A percentile compares a stretch with the other conserved stretches of the same genome.
These are phyloP conservation scores for Polietes domitor DNA, from an alignment of 2,888 invertebrate genomes.

Conservation along the genomic window DNA sequence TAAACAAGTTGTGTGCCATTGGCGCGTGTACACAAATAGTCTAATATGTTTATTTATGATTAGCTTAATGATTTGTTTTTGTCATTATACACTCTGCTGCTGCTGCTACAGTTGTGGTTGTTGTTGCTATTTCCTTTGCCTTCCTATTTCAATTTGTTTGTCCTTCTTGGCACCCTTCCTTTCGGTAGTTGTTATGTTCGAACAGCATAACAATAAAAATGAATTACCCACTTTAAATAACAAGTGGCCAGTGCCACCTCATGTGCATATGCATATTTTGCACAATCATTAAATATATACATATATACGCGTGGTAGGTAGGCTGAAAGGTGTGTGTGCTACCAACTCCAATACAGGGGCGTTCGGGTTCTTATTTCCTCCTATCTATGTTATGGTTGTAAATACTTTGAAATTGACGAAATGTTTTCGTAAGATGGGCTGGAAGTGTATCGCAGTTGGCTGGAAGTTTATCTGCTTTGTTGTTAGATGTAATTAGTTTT, in stretches of 20 bases:
- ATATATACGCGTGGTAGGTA: too few relatives aligned
- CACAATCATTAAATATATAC: too few relatives aligned
- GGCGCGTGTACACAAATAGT: slow-evolving; percentile 1
- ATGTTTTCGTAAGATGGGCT: too few relatives aligned
- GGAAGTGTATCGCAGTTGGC: too few relatives aligned
- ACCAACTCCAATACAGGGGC: too few relatives aligned
- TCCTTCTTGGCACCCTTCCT: not conserved
- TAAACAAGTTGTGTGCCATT: slow-evolving; percentile 40
- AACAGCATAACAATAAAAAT: not conserved
- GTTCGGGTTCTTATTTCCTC: too few relatives aligned
- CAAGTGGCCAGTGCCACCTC: not conserved
- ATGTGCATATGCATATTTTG: too few relatives aligned
- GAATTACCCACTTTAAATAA: slow-evolving; percentile 17
- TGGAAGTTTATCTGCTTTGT: too few relatives aligned
- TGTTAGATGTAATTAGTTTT: too few relatives aligned
- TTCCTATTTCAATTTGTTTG: slow-evolving; percentile 36
- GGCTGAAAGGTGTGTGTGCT: too few relatives aligned
- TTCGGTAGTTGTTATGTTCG: not conserved
- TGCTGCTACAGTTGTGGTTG: slow-evolving; percentile 10
- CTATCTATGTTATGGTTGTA: too few relatives aligned
- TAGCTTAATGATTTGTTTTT: slow-evolving; percentile 25
- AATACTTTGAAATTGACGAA: too few relatives aligned
- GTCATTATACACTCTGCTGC: slow-evolving; percentile 15
- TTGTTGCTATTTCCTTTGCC: slow-evolving; percentile 2
- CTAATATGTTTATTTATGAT: slow-evolving; percentile 27